phyloP scores from a whole-genome alignment of 1,140 invertebrate genomes.

The Danaus plexippus region DNA sequence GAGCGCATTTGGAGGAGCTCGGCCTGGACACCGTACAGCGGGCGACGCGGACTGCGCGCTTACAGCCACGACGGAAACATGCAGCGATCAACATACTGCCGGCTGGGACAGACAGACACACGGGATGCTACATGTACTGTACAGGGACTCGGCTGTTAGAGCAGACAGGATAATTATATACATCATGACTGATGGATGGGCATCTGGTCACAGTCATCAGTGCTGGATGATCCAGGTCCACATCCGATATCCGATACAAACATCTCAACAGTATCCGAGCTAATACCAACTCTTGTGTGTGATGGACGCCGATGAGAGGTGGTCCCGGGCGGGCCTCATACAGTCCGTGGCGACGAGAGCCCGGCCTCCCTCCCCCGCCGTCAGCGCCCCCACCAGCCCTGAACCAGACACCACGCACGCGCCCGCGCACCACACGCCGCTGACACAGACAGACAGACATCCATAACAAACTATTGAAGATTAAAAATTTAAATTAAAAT shows the following conservation, averaged over 20 bases:
- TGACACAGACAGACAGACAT: slow-evolving; percentile 12
- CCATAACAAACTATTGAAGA: no score
- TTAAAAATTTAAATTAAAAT: no score
- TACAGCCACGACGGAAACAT: slow-evolving; percentile 58
- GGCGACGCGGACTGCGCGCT: slow-evolving; percentile 40
- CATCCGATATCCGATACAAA: background rate
- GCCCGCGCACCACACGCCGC: slow-evolving; percentile 84
- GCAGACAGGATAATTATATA: no score
- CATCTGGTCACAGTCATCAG: background rate
- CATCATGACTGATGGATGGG: no score
- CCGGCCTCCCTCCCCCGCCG: slow-evolving; percentile 66
- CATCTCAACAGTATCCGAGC: slow-evolving; percentile 19
- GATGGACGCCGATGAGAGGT: slow-evolving; percentile 80
- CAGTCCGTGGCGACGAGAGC: slow-evolving; percentile 75
- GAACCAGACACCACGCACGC: slow-evolving; percentile 87
- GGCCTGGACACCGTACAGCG: slow-evolving; percentile 47
- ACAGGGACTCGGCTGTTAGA: no score
- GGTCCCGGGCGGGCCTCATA: slow-evolving; percentile 80
- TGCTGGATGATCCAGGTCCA: background rate
- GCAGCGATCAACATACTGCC: slow-evolving; percentile 87
- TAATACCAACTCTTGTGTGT: slow-evolving; percentile 44
- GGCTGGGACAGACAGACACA: slow-evolving; percentile 60
- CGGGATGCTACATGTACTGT: no score
- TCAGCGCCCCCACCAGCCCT: slow-evolving; percentile 84
- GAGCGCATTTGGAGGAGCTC: slow-evolving; percentile 53